These are phyloP conservation scores for Recurvirostra avosetta DNA, from an alignment of 2,113 vertebrate genomes.

Conservation along the genomic window DNA sequence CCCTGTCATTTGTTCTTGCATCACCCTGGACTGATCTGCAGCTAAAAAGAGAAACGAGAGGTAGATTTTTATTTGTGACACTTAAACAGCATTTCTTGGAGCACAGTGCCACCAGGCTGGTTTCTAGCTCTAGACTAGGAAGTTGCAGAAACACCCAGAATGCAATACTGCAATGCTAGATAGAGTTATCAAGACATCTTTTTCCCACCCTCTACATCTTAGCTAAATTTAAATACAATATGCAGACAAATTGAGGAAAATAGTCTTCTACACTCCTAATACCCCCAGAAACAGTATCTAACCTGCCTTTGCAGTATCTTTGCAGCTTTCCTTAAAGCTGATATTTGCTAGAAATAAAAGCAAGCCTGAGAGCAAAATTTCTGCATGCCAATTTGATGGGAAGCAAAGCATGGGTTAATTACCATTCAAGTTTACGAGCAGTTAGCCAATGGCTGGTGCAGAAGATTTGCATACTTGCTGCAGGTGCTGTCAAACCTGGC, in stretches of 20 bases:
- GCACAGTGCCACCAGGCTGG: background rate
- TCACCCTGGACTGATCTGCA: conserved; percentile 95
- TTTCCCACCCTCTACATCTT: background rate
- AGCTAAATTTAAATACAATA: background rate
- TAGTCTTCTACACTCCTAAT: background rate
- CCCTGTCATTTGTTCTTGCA: conserved; percentile 99
- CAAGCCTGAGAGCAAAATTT: background rate
- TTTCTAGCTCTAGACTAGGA: background rate
- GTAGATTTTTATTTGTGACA: background rate
- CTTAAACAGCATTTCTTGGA: background rate
- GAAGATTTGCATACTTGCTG: background rate
- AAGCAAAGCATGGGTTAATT: background rate
- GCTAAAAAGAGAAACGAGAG: conserved; percentile 69
- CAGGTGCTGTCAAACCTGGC: background rate
- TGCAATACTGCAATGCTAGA: background rate
- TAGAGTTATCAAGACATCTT: background rate
- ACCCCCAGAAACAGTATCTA: background rate
- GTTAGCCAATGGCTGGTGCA: background rate
- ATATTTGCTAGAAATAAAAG: background rate
- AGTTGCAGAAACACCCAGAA: background rate
- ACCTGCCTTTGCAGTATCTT: background rate
- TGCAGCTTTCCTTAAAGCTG: background rate
- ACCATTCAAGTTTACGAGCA: background rate
- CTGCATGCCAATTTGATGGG: background rate
- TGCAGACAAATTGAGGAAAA: background rate